A percentile compares a stretch with the other conserved stretches of the same genome.
Evolutionary conservation across 2,113 vertebrate genomes (phyloP).

Genomic region (Egretta garzetta): DNA sequence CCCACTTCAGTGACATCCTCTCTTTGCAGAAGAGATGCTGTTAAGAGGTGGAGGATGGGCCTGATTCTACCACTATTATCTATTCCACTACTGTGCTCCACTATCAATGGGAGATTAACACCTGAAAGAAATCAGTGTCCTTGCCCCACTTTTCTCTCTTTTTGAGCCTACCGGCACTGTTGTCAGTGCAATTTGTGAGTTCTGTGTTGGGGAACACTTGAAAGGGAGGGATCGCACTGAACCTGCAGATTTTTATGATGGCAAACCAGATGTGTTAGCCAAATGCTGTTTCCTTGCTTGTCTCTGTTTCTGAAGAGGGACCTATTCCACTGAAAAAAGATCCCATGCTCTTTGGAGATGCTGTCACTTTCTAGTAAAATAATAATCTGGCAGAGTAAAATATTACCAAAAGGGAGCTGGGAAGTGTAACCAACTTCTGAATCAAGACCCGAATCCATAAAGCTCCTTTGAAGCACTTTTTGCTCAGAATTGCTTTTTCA

Average conservation of each 20-base stretch:
- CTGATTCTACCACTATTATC: not conserved
- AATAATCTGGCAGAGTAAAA: not conserved
- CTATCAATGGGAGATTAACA: not conserved
- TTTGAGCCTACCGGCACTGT: not conserved
- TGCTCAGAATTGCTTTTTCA: not conserved
- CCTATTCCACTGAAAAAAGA: not conserved
- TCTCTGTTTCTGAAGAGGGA: not conserved
- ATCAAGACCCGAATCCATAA: not conserved
- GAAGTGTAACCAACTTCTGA: not conserved
- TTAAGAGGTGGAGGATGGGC: not conserved
- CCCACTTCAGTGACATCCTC: not conserved
- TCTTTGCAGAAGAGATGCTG: not conserved
- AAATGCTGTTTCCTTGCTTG: not conserved
- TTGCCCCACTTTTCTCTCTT: not conserved
- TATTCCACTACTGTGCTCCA: not conserved
- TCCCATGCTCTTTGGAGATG: not conserved
- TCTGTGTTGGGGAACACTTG: fast-evolving
- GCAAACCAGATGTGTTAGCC: not conserved
- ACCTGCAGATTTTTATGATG: not conserved
- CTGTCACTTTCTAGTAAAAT: not conserved
- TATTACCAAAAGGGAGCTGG: not conserved
- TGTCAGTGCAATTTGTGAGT: not conserved
- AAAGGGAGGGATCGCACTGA: not conserved
- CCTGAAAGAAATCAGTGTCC: not conserved
- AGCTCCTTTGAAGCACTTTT: not conserved